Conservation (phyloP, 2,113 vertebrate genomes). For the Melierax canorus region DNA sequence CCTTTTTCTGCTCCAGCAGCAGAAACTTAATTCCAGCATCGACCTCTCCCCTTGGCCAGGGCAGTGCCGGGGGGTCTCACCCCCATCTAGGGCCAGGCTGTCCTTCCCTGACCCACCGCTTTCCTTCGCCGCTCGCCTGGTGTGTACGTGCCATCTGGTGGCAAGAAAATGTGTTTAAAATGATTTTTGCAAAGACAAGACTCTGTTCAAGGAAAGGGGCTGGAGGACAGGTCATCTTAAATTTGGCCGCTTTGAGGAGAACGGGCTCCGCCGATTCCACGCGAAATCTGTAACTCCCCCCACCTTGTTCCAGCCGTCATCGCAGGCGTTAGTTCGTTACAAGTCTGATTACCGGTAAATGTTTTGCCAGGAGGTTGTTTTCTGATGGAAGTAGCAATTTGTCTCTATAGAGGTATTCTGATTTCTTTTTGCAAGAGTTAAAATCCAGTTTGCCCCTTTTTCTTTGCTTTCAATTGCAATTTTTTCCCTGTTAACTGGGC, state of each 20-base stretch:
- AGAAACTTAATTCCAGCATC: neutral
- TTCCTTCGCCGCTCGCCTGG: neutral
- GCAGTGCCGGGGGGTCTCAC: neutral
- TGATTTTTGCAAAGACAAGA: accelerated
- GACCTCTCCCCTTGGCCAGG: neutral
- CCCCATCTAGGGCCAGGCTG: neutral
- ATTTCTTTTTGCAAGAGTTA: neutral
- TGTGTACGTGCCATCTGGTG: conserved; percentile 64
- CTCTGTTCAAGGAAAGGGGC: neutral
- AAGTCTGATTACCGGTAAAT: neutral
- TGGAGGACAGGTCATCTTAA: neutral
- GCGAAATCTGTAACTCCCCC: neutral
- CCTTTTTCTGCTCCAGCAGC: neutral
- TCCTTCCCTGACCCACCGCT: neutral
- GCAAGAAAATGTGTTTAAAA: neutral
- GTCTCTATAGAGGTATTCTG: neutral
- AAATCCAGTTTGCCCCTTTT: neutral
- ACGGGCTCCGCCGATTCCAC: accelerated
- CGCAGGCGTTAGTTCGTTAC: accelerated
- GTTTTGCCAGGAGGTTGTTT: neutral
- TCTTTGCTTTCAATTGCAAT: neutral
- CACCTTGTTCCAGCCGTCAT: accelerated
- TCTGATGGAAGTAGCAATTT: neutral
- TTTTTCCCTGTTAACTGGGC: neutral
- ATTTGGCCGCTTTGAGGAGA: too few species aligned